Evolutionary conservation across 2,797 vertebrate genomes (phyloP), one percentile per base, ranked within the genome.

Genomic region (Dromococcyx pavoninus): DNA sequence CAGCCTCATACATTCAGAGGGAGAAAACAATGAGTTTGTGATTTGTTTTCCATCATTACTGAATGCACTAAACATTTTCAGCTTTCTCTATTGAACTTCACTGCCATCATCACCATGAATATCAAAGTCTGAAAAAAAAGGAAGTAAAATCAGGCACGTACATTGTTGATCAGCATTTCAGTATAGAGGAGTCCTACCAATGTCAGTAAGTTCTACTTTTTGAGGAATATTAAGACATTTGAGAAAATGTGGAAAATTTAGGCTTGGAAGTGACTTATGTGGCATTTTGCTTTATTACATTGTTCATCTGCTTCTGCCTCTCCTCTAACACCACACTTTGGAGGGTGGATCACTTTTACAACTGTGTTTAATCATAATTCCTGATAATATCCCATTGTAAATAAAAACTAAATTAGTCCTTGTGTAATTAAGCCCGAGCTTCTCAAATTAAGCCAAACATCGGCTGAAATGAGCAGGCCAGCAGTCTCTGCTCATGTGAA

Each of bases 361-460:
- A 17, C 46, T 54, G 17, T 13, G 43, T 83, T 93, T 89, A 92
- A 89, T 94, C 69, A 32, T 13, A 24, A 87, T 60, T 73, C 28
- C 48, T 89, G 44, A 67, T 64, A 85, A 87, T 17, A 56, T 41
- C 57, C 16, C 21, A 54, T 51, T 46, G 15, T 66, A 82, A 87
- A 94, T 91, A n/a, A 89, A 87, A 95, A 87, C 24, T 85, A 80
- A 33, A 87, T 85, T 64, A 74, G 32, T 56, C 32, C 19, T 71
- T 53, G 6, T 41, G 35, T 66, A 85, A 92, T 87, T 82, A 79
- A 87, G 48, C 51, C n/a, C 39, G 43, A 92, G 64, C 43, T 85
- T 80, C 62, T 90, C 67, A 69, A 91, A 51, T 85, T 22, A 44
- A 86, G 53, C 79, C 70, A 22, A 90, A 51, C 39, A 33, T 86